These are phyloP conservation scores for Diplodus sargus DNA, from an alignment of 2,797 vertebrate species.

Conservation along the genomic window DNA sequence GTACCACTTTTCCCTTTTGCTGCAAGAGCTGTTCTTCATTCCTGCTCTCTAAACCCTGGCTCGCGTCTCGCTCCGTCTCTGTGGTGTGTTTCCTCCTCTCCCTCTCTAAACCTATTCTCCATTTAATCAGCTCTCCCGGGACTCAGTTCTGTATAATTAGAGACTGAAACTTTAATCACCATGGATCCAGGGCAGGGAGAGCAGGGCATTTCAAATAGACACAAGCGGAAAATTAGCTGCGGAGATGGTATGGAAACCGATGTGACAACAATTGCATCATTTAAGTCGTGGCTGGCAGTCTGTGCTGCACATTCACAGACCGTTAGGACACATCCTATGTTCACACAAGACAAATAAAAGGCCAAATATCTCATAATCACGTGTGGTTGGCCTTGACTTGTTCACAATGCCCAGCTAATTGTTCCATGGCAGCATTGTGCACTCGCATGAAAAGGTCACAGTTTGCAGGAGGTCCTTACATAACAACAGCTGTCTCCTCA, in stretches of 20 bases:
- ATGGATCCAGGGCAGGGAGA: constrained; percentile 59
- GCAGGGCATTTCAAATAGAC: constrained; percentile 46
- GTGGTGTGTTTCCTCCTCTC: constrained; percentile 42
- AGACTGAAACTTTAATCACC: constrained; percentile 73
- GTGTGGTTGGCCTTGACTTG: constrained; percentile 22
- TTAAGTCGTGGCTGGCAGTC: not conserved
- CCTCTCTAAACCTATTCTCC: constrained; percentile 58
- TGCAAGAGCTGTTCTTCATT: constrained; percentile 9
- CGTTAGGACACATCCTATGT: not conserved
- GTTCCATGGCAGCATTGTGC: constrained; percentile 16
- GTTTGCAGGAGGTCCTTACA: constrained; percentile 53
- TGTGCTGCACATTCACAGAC: not conserved
- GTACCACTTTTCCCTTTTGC: constrained; percentile 10
- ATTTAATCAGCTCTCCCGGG: constrained; percentile 78
- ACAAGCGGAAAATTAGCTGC: constrained; percentile 41
- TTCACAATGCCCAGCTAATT: constrained; percentile 41
- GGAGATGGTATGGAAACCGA: constrained; percentile 1
- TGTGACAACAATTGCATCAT: constrained; percentile 17
- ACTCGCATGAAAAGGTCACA: constrained; percentile 58
- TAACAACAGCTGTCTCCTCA: constrained; percentile 43
- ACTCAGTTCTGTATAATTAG: constrained; percentile 75
- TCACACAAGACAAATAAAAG: constrained; percentile 8
- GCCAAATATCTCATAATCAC: constrained; percentile 10
- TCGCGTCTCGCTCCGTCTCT: constrained; percentile 31
- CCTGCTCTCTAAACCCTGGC: constrained; percentile 4